Evolutionary conservation across 2,797 vertebrate genomes (phyloP).

Genomic region (Danio jaintianensis): DNA sequence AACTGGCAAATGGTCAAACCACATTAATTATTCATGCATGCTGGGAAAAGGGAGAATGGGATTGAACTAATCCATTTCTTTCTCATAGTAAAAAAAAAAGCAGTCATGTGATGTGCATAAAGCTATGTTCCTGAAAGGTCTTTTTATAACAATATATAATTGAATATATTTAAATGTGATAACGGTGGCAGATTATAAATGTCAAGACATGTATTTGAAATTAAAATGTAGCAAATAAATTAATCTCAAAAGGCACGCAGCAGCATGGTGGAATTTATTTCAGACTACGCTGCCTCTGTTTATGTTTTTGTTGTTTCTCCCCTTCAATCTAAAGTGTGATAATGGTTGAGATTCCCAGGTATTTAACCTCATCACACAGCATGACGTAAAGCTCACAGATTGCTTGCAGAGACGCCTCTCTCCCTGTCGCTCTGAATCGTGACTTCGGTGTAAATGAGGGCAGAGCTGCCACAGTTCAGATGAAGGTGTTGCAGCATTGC

Average conservation of each 20-base stretch:
- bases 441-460: constrained; percentile 26
- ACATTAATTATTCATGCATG: constrained; percentile 7
- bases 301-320: not conserved
- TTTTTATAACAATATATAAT: not conserved
- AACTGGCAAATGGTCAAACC: constrained; percentile 6
- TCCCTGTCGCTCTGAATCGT: constrained; percentile 19
- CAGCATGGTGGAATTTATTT: not conserved
- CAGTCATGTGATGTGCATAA: no score
- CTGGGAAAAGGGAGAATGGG: not conserved
- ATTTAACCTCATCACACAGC: constrained; percentile 29
- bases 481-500: constrained; percentile 21
- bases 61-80: constrained; percentile 13
- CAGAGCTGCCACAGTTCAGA: constrained; percentile 31
- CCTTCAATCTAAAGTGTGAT: not conserved
- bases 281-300: not conserved
- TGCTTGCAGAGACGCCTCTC: constrained; percentile 10
- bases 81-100: not conserved
- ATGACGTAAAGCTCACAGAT: not conserved
- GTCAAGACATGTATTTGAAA: not conserved
- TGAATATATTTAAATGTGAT: not conserved
- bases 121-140: not conserved
- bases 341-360: not conserved
- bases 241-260: not conserved
- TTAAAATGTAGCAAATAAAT: not conserved
- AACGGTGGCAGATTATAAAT: not conserved